phyloP scores from a whole-genome alignment of 2,797 vertebrate species.

The Lophotriccus pileatus region DNA sequence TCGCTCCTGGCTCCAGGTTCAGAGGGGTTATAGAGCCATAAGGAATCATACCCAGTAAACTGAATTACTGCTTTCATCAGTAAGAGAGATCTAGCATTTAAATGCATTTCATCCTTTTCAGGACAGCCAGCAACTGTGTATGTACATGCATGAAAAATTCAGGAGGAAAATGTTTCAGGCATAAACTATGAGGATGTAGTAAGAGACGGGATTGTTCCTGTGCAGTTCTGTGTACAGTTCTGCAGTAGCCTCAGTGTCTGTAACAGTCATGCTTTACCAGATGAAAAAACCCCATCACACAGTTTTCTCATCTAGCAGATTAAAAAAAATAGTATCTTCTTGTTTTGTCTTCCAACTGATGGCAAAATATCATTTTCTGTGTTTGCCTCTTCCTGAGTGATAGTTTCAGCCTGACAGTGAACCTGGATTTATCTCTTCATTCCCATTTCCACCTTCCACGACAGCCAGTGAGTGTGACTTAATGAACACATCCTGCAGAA shows the following conservation, averaged over 20 bases:
- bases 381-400: neutral
- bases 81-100: conserved; percentile 19
- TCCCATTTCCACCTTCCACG: neutral
- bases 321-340: neutral
- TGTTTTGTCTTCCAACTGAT: neutral
- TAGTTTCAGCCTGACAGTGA: neutral
- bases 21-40: conserved; percentile 39
- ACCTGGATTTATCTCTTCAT: neutral
- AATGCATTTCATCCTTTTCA: neutral
- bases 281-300: neutral
- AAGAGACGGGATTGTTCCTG: neutral
- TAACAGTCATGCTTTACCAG: neutral
- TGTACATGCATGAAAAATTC: neutral
- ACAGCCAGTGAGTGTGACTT: neutral
- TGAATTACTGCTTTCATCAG: conserved; percentile 50
- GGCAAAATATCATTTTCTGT: neutral
- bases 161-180: neutral
- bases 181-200: neutral
- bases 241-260: neutral
- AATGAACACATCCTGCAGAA: neutral
- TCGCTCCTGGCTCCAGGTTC: conserved; percentile 32
- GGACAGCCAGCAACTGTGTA: neutral
- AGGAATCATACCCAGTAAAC: conserved; percentile 56
- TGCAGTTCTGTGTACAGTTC: neutral
- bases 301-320: neutral